Evolutionary conservation across 1,140 invertebrate species (phyloP), one percentile per base, ranked within the genome.

Genomic region (Apolygus lucorum): DNA sequence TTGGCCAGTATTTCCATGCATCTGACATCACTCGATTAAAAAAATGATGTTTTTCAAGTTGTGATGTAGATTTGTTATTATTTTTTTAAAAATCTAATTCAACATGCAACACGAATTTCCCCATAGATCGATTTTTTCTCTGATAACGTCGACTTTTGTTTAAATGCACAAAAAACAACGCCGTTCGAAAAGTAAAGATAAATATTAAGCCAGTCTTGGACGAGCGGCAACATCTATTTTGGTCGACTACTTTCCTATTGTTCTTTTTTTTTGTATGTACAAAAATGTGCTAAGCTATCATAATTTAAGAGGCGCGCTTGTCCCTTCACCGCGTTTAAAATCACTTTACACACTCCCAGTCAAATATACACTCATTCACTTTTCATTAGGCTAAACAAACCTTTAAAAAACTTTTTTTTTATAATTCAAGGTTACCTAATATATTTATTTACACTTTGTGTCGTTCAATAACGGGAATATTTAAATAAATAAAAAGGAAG

Each of bases 191-290:
- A 29, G 22, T 21, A 63, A 66, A 66, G 27, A 66, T 66, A 66
- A 66, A 66, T 66, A 66, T 25, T 11, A 59, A 59, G 29, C 68
- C 68, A 70, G 68, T 70, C 68, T 70, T 70, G 29, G 42, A 49
- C 68, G 63, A 28, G 63, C 62, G 62, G 63, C 63, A 64, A 29
- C 28, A 28, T 59, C 54, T 52, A 63, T 25, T 68, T 59, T 21
- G 54, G 49, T 34, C 62, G 22, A 59, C 54, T 59, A 59, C 11
- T 14, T 22, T 59, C 4, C 22, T 24, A 21, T 24, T 62, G 62
- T 52, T 54, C n/a, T n/a, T n/a, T n/a, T n/a, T n/a, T n/a, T 68
- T 68, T 68, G 49, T 68, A 62, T 69, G 27, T 62, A 69, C 52
- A 69, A 52, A n/a, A n/a, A 4, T 42, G 34, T 42, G 34, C 34